phyloP scores from a whole-genome alignment of 2,888 invertebrate genomes.

The Cantharis nigra region DNA sequence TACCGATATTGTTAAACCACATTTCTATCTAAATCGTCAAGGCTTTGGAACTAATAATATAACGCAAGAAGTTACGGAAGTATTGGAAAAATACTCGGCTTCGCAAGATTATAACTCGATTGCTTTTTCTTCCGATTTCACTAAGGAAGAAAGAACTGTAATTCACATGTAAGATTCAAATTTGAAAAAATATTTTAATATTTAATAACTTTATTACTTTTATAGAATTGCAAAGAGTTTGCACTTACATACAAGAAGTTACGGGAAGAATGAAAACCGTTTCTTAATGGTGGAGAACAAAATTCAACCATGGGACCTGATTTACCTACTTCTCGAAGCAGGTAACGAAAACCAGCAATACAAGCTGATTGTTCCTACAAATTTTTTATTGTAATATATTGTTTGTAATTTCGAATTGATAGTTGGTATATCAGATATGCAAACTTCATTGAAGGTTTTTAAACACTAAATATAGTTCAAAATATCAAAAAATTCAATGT shows the following conservation, averaged over 20 bases:
- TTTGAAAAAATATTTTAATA: neutral
- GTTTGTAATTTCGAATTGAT: neutral
- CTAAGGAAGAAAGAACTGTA: conserved; percentile 14
- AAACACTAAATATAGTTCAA: too few relatives aligned
- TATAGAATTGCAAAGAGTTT: conserved; percentile 13
- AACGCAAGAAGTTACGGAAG: conserved; percentile 6
- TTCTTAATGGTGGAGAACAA: conserved; percentile 15
- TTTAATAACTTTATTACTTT: neutral
- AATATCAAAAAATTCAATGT: too few relatives aligned
- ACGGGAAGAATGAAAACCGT: conserved; percentile 13
- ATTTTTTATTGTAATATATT: neutral
- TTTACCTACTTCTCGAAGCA: conserved; percentile 11
- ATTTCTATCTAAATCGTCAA: conserved; percentile 16
- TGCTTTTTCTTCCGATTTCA: conserved; percentile 22
- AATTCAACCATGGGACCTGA: conserved; percentile 12
- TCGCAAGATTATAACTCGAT: conserved; percentile 15
- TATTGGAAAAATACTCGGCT: conserved; percentile 10
- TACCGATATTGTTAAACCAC: conserved; percentile 8
- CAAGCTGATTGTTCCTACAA: conserved; percentile 12
- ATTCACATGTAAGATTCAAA: conserved; percentile 21
- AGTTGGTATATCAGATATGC: neutral
- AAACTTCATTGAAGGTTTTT: too few relatives aligned
- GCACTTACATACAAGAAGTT: conserved; percentile 17
- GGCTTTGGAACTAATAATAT: conserved; percentile 19
- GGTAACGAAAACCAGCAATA: conserved; percentile 24